Percentiles rank a stretch among this genome's conserved stretches.
These are phyloP conservation scores for Aurelia sp. DNA, from an alignment of 30 jellyfish, hydroid and myxozoan genomes.

Conservation along the genomic window DNA sequence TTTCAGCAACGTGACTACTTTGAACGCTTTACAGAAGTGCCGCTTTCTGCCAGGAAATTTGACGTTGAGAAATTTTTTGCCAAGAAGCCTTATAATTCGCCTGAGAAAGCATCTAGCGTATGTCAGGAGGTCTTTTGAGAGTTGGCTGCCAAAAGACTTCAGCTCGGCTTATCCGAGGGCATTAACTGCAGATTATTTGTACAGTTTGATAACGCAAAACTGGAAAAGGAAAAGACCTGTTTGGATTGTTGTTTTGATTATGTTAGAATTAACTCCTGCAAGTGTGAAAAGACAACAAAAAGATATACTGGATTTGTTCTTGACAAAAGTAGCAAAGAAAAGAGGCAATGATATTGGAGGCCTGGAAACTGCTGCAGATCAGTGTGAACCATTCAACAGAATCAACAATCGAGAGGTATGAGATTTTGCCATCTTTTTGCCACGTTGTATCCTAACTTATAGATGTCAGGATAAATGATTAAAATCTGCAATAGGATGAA, in stretches of 20 bases:
- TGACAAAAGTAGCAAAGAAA: slow-evolving; percentile 56
- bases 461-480: too few relatives aligned
- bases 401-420: slow-evolving; percentile 68
- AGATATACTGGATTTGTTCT: slow-evolving; percentile 53
- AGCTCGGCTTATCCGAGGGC: slow-evolving; percentile 37
- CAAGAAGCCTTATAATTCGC: slow-evolving; percentile 50
- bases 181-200: slow-evolving; percentile 55
- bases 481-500: too few relatives aligned
- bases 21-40: slow-evolving; percentile 67
- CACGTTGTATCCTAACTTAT: too few relatives aligned
- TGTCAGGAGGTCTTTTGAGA: slow-evolving; percentile 59
- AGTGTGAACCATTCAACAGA: slow-evolving; percentile 80
- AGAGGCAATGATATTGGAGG: slow-evolving; percentile 63
- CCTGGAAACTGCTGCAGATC: slow-evolving; percentile 77
- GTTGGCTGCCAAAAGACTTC: slow-evolving; percentile 71
- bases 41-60: slow-evolving; percentile 73
- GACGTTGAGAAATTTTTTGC: slow-evolving; percentile 66
- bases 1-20: slow-evolving; percentile 65
- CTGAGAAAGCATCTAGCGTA: slow-evolving; percentile 63
- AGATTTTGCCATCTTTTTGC: too few relatives aligned
- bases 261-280: slow-evolving; percentile 72
- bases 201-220: slow-evolving; percentile 59
- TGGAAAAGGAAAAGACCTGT: slow-evolving; percentile 79
- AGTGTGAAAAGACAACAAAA: slow-evolving; percentile 68
- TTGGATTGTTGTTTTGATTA: slow-evolving; percentile 80